Evolutionary conservation across 2,113 vertebrate genomes (phyloP).

Genomic region (Clinocottus analis): DNA sequence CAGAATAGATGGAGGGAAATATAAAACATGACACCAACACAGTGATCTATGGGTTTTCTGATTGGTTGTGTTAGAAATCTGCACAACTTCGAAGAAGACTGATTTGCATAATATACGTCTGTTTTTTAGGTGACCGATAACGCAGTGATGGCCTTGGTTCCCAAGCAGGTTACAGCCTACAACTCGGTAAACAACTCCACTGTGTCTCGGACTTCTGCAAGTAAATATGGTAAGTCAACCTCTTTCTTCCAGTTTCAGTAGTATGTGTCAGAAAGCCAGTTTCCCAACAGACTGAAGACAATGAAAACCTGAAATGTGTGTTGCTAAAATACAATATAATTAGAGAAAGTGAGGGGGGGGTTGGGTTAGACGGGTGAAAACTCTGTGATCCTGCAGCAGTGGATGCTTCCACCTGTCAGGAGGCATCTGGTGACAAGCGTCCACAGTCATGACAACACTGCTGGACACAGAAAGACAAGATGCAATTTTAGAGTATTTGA

Average conservation of each 20-base stretch:
- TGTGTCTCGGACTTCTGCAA: constrained; percentile 95
- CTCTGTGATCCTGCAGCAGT: background rate
- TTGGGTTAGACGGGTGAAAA: background rate
- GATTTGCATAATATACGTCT: constrained; percentile 24
- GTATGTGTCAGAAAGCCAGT: background rate
- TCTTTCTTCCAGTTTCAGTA: background rate
- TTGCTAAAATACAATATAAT: too few relatives aligned
- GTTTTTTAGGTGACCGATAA: constrained; percentile 91
- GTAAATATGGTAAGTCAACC: constrained; percentile 90
- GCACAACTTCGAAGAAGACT: background rate
- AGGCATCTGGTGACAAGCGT: background rate
- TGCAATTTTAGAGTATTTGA: constrained; percentile 49
- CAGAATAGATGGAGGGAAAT: constrained; percentile 55
- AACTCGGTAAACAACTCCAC: constrained; percentile 98
- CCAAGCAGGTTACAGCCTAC: constrained; percentile 98
- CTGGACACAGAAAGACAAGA: constrained; percentile 13
- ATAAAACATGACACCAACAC: constrained; percentile 49
- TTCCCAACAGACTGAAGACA: background rate
- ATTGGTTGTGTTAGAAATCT: constrained; percentile 39
- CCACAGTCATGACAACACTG: constrained; percentile 10
- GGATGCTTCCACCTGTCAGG: background rate
- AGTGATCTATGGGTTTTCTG: constrained; percentile 12
- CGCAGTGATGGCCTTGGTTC: constrained; percentile 94
- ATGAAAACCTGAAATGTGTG: background rate
- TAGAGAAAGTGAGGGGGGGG: background rate